Percentiles rank a stretch among this genome's conserved stretches.
phyloP scores from a whole-genome alignment of 2,888 invertebrate species.

The Platycheirus albimanus region DNA sequence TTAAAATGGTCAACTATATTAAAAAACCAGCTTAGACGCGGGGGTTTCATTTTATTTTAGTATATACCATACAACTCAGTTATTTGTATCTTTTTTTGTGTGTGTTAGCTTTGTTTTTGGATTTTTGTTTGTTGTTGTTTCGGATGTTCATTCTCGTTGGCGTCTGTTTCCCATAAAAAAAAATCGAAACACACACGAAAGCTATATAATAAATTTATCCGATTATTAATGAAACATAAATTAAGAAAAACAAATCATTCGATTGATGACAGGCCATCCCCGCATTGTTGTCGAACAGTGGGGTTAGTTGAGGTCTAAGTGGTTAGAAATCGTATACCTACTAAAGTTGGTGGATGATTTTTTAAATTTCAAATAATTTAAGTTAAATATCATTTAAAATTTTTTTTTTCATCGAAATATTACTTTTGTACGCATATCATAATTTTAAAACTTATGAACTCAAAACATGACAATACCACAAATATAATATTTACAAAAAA shows the following conservation, averaged over 20 bases:
- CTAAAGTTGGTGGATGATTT: too few relatives aligned
- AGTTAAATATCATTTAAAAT: too few relatives aligned
- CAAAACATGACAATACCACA: too few relatives aligned
- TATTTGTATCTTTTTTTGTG: constrained; percentile 29
- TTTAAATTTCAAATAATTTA: too few relatives aligned
- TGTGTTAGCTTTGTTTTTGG: neutral
- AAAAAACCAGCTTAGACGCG: constrained; percentile 50
- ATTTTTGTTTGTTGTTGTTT: constrained; percentile 22
- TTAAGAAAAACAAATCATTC: constrained; percentile 82
- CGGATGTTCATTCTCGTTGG: constrained; percentile 30
- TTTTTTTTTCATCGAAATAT: too few relatives aligned
- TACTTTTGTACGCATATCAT: too few relatives aligned
- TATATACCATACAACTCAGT: constrained; percentile 24
- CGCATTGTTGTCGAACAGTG: constrained; percentile 30
- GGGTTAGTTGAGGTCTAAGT: neutral
- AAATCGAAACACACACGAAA: constrained; percentile 34
- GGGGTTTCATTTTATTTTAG: constrained; percentile 66
- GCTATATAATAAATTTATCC: constrained; percentile 76
- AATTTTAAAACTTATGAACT: too few relatives aligned
- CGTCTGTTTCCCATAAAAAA: constrained; percentile 63
- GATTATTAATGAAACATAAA: constrained; percentile 82
- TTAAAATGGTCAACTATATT: constrained; percentile 26
- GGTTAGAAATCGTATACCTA: too few relatives aligned
- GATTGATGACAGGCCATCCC: constrained; percentile 79
- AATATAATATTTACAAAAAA: too few relatives aligned